Evolutionary conservation across 2,113 vertebrate species (phyloP).

Genomic region (Alexandromys fortis): DNA sequence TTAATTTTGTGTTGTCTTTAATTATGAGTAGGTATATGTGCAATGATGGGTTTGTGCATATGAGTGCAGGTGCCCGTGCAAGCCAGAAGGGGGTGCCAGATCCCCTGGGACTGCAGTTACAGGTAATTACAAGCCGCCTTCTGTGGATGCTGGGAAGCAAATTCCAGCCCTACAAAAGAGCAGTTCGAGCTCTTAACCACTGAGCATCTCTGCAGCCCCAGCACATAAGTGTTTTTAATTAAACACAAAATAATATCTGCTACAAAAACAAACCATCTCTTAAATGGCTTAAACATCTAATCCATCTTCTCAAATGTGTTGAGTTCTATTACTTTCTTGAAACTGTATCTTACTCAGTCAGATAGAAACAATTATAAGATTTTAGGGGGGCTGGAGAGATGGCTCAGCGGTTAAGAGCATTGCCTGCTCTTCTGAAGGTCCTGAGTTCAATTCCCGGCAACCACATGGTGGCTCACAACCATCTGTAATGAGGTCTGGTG

Average conservation of each 20-base stretch:
- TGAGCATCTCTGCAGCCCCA: not conserved
- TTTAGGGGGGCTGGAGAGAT: too few species aligned
- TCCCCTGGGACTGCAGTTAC: not conserved
- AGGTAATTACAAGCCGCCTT: too few species aligned
- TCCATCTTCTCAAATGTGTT: not conserved
- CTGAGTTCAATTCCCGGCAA: too few species aligned
- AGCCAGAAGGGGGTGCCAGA: not conserved
- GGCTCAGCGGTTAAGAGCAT: too few species aligned
- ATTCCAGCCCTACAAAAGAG: not conserved
- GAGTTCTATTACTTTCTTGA: slow-evolving; percentile 13
- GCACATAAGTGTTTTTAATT: not conserved
- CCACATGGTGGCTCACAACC: too few species aligned
- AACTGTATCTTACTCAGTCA: not conserved
- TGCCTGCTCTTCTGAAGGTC: too few species aligned
- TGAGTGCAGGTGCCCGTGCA: too few species aligned
- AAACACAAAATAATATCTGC: not conserved
- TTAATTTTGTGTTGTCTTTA: not conserved
- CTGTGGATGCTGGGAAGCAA: not conserved
- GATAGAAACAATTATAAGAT: not conserved
- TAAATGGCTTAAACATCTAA: not conserved
- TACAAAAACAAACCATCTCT: not conserved
- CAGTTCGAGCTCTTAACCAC: not conserved
- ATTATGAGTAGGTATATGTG: not conserved
- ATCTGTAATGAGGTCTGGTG: too few species aligned
- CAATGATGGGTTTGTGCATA: not conserved